phyloP scores from a whole-genome alignment of 1,140 invertebrate genomes.

The Batillaria attramentaria region DNA sequence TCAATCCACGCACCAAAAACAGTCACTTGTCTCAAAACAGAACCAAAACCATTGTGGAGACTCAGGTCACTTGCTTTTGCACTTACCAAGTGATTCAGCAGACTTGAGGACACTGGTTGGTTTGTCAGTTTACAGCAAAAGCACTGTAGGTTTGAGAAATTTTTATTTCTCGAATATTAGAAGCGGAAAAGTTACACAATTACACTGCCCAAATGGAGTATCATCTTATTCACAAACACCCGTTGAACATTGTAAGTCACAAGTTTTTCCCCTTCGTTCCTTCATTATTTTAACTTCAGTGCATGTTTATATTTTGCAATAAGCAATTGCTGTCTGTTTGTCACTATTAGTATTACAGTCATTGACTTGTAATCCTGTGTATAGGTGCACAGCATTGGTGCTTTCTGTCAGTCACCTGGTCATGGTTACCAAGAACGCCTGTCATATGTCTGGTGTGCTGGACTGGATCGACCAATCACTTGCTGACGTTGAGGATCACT shows the following conservation, averaged over 20 bases:
- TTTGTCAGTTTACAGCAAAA: no score
- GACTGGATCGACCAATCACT: conserved; percentile 81
- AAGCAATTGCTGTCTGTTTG: background rate
- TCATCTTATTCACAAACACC: no score
- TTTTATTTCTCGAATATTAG: no score
- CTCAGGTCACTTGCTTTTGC: no score
- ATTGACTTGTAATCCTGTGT: conserved; percentile 32
- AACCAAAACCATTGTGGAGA: no score
- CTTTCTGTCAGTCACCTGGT: conserved; percentile 82
- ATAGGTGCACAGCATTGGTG: conserved; percentile 78
- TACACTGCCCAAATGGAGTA: no score
- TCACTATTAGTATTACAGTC: background rate
- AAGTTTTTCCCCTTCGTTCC: background rate
- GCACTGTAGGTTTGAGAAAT: no score
- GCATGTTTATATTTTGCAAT: background rate
- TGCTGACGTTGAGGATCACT: conserved; percentile 80
- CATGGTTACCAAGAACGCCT: conserved; percentile 71
- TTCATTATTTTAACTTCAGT: background rate
- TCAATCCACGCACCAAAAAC: no score
- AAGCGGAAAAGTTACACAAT: no score
- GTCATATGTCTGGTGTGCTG: conserved; percentile 63
- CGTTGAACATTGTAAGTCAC: background rate
- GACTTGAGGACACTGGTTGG: no score
- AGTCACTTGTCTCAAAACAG: no score
- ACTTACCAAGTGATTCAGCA: no score